Evolutionary conservation across 2,113 vertebrate genomes (phyloP), one percentile per base, ranked within the genome.

Genomic region (Nycticebus coucang): DNA sequence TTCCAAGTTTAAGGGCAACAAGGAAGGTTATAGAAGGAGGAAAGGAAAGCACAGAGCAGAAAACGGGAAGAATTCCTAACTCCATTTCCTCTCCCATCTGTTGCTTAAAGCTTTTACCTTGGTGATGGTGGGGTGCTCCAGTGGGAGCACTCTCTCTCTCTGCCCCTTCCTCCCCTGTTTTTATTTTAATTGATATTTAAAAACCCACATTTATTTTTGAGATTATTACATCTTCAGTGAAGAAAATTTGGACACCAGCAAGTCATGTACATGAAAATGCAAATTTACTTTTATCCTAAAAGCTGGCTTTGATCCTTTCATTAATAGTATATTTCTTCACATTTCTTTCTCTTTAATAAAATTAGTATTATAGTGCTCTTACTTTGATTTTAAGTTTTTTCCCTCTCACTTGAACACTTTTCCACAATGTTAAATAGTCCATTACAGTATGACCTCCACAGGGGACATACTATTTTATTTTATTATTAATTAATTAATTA

Each of bases 261-360:
- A 68, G 35, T 71, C 35, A 77, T n/a, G 28, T 74, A 41, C 33
- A 86, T 35, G 21, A 95, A 87, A 96, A 79, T 28, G 75, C n/a
- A 83, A 83, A 77, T 75, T 69, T 75, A 35, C 30, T 71, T 85
- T 72, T 55, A 79, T 60, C 41, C 53, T 85, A 59, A 94, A 88
- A 90, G 14, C 35, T 19, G 59, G 60, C 1, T 88, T 77, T 35
- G 72, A 62, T n/a, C 33, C 50, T 35, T 72, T 95, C 45, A 50
- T 50, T 50, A 50, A 50, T 18, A 55, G 21, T 60, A 1, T 81
- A 10, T 88, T 78, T 75, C 53, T 60, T 77, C 45, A 30, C 14
- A 50, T 94, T 94, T 90, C 17, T 57, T 78, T 89, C 18, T 91
- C 35, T 81, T 53, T 71, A 95, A 55, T 26, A 66, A 87, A 41